Conservation (phyloP, 1,140 invertebrate species). For the Pseudomyrmex sp. region DNA sequence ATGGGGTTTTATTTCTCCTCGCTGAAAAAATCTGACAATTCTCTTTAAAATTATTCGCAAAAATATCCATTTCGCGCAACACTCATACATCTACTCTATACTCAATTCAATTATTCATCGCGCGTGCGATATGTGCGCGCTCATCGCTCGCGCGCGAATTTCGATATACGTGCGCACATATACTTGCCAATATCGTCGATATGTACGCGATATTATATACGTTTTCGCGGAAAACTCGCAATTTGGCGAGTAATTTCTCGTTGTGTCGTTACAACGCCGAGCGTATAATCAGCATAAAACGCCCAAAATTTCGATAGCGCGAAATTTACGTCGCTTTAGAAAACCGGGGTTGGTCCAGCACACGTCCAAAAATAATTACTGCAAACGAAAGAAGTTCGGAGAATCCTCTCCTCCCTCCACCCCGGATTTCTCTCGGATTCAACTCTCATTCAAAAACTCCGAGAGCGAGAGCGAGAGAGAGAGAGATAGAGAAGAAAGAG, state of each 20-base stretch:
- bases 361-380: slow-evolving; percentile 23
- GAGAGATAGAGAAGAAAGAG: not conserved
- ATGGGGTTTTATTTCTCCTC: no score
- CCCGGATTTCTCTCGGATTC: slow-evolving; percentile 3
- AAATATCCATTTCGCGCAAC: no score
- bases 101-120: slow-evolving; percentile 5
- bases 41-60: no score
- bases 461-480: not conserved
- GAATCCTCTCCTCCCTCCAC: not conserved
- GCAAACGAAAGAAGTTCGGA: not conserved
- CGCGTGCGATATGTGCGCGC: not conserved
- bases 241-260: slow-evolving; percentile 44
- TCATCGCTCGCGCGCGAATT: not conserved
- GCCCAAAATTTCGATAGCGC: not conserved
- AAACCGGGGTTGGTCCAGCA: not conserved
- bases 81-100: no score
- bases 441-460: slow-evolving; percentile 32
- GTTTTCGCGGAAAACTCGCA: slow-evolving; percentile 29
- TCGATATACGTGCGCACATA: not conserved
- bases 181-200: not conserved
- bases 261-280: not conserved
- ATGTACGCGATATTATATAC: not conserved
- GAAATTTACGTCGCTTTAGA: not conserved
- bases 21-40: no score
- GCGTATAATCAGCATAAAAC: slow-evolving; percentile 3